A percentile compares a stretch with the other conserved stretches of the same genome.
Conservation (phyloP, 2,113 vertebrate species). For the Gadus macrocephalus region DNA sequence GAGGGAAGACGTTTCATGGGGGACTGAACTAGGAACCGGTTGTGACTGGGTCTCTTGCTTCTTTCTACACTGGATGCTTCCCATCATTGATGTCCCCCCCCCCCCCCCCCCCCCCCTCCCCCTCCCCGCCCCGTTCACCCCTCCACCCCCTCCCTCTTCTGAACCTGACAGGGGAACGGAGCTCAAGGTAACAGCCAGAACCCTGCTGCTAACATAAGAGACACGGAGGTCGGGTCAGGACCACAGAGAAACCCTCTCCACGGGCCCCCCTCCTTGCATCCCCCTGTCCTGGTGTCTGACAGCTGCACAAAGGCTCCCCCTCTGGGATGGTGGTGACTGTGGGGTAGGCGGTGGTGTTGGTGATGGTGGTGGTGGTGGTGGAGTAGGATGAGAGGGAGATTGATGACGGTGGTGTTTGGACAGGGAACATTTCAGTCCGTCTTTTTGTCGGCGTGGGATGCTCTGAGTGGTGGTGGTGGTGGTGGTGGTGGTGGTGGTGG, state of each 20-base stretch:
- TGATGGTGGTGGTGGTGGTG: background rate
- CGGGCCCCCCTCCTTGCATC: background rate
- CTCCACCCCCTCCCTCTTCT: too few species aligned
- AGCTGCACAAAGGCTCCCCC: slow-evolving; percentile 2
- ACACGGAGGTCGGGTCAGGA: slow-evolving; percentile 14
- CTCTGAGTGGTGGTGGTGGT: background rate
- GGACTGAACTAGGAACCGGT: too few species aligned
- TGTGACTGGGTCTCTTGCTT: too few species aligned
- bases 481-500: background rate
- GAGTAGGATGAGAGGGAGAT: background rate
- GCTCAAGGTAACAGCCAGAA: slow-evolving; percentile 8
- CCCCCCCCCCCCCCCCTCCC: too few species aligned
- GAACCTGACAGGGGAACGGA: background rate
- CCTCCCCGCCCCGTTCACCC: too few species aligned
- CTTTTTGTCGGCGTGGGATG: background rate
- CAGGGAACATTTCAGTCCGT: background rate
- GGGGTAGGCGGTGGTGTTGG: background rate
- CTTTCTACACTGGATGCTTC: too few species aligned
- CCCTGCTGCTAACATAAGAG: slow-evolving; percentile 2
- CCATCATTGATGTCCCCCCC: too few species aligned
- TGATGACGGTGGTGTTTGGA: background rate
- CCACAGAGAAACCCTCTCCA: background rate
- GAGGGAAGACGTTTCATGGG: too few species aligned
- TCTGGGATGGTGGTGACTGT: background rate
- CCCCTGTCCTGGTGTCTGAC: background rate